A percentile compares a stretch with the other conserved stretches of the same genome.
Conservation (phyloP, 2,888 invertebrate genomes). For the Zootermopsis nevadensis region DNA sequence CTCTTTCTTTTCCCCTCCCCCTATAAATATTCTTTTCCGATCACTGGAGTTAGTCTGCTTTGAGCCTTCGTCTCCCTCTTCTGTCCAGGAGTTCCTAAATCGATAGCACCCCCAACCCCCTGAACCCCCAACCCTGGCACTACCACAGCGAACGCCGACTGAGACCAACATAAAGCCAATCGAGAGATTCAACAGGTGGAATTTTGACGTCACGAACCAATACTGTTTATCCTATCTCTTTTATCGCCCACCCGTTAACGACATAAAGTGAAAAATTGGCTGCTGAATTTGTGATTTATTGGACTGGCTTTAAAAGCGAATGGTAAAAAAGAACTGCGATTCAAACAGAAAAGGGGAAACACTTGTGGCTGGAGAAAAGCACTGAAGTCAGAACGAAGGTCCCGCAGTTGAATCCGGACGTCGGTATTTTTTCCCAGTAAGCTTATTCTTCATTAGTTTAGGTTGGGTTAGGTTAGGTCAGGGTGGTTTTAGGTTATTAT, state of each 20-base stretch:
- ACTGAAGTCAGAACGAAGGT: not conserved
- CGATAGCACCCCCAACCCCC: conserved; percentile 24
- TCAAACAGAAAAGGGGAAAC: not conserved
- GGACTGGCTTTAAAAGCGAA: conserved; percentile 14
- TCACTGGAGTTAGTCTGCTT: conserved; percentile 31
- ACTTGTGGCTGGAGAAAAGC: not conserved
- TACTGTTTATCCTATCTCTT: conserved; percentile 20
- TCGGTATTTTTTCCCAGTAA: too few species aligned
- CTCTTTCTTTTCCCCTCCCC: not conserved
- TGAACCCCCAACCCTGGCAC: not conserved
- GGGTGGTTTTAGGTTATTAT: too few species aligned
- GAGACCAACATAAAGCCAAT: conserved; percentile 37
- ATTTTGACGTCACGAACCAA: conserved; percentile 37
- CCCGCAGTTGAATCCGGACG: too few species aligned
- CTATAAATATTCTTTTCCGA: conserved; percentile 39
- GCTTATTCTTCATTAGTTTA: too few species aligned
- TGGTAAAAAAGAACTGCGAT: not conserved
- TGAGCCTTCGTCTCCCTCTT: not conserved
- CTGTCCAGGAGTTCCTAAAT: conserved; percentile 33
- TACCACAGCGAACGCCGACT: conserved; percentile 22
- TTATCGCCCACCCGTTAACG: conserved; percentile 21
- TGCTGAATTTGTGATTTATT: conserved; percentile 42
- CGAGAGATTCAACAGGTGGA: conserved; percentile 40
- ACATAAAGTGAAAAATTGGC: conserved; percentile 42
- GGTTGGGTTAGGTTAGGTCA: too few species aligned